Evolutionary conservation across 2,888 invertebrate species (phyloP).

Genomic region (Bursaphelenchus okinawaensis): DNA sequence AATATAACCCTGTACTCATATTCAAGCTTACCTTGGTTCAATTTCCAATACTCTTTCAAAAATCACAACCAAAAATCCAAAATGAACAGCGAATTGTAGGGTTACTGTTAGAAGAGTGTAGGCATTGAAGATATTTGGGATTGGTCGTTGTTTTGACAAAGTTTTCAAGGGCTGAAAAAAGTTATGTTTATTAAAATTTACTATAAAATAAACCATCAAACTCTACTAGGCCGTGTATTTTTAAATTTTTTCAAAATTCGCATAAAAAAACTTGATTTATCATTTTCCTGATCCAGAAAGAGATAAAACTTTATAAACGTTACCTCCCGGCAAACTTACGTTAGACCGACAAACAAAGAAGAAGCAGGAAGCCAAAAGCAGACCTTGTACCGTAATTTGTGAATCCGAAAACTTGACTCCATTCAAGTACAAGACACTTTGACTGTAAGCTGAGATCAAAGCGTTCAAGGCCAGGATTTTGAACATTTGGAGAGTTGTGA

Average conservation of each 20-base stretch:
- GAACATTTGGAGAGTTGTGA: constrained; percentile 99
- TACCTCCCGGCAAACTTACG: constrained; percentile 62
- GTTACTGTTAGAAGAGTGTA: constrained; percentile 93
- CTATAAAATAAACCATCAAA: too few relatives aligned
- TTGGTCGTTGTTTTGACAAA: constrained; percentile 83
- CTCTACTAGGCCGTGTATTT: neutral
- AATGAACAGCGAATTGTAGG: constrained; percentile 64
- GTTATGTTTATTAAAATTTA: too few relatives aligned
- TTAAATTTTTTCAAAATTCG: neutral
- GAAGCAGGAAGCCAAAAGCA: constrained; percentile 90
- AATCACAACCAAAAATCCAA: constrained; percentile 79
- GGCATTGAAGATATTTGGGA: constrained; percentile 95
- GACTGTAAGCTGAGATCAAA: constrained; percentile 87
- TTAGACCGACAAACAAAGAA: constrained; percentile 95
- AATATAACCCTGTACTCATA: constrained; percentile 10
- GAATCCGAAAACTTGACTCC: constrained; percentile 92
- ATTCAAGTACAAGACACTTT: constrained; percentile 93
- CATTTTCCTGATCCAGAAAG: neutral
- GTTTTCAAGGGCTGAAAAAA: constrained; percentile 74
- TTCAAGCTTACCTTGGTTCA: constrained; percentile 43
- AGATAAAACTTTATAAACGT: neutral
- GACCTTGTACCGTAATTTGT: constrained; percentile 93
- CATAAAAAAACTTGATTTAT: neutral
- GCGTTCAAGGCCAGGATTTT: constrained; percentile 97
- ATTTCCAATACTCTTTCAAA: constrained; percentile 64